Conservation (phyloP, 2,888 invertebrate species). For the Ctena decussata region DNA sequence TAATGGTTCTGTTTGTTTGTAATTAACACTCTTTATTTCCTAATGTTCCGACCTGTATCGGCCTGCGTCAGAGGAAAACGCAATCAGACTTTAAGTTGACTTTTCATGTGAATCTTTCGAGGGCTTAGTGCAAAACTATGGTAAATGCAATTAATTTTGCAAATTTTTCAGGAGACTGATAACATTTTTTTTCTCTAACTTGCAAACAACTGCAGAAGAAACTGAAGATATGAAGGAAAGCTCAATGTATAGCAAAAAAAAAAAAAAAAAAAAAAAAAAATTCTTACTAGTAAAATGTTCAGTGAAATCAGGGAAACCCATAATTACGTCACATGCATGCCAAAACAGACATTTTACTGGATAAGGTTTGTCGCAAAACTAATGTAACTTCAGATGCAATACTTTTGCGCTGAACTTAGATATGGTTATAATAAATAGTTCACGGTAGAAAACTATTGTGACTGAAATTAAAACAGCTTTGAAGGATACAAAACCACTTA, state of each 20-base stretch:
- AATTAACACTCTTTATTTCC: too few relatives aligned
- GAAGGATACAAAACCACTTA: too few relatives aligned
- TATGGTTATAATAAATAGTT: neutral
- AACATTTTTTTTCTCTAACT: neutral
- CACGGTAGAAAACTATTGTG: neutral
- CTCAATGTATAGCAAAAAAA: neutral
- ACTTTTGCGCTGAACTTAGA: too few relatives aligned
- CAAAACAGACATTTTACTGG: neutral
- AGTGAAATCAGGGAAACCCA: neutral
- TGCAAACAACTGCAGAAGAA: neutral
- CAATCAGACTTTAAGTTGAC: too few relatives aligned
- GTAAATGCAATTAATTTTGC: neutral
- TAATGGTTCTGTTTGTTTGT: too few relatives aligned
- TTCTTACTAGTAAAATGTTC: neutral
- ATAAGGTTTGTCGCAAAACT: neutral
- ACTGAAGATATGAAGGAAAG: neutral
- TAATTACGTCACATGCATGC: neutral
- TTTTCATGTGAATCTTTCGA: too few relatives aligned
- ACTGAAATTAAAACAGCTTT: neutral
- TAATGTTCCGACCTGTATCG: too few relatives aligned
- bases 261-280: too few relatives aligned
- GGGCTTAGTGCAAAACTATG: neutral
- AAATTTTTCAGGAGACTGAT: neutral
- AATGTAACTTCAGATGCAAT: neutral
- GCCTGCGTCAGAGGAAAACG: too few relatives aligned